Conservation (phyloP, 2,888 invertebrate genomes). For the Machimus rusticus region DNA sequence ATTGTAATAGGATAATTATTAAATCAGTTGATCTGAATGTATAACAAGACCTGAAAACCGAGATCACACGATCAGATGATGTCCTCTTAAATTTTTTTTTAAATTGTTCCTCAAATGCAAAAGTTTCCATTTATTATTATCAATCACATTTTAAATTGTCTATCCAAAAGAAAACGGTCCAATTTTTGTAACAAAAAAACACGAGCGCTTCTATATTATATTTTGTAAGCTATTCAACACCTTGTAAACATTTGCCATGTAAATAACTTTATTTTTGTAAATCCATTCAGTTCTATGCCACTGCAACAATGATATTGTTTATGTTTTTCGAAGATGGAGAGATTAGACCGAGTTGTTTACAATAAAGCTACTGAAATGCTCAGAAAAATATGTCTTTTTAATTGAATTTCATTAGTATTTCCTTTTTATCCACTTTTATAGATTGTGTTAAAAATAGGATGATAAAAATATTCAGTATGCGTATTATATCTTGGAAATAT, state of each 20-base stretch:
- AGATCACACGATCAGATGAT: background rate
- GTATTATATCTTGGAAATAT: too few relatives aligned
- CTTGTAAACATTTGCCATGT: slow-evolving; percentile 30
- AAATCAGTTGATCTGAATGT: slow-evolving; percentile 34
- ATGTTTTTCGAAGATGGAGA: slow-evolving; percentile 39
- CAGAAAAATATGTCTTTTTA: background rate
- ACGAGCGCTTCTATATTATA: slow-evolving; percentile 16
- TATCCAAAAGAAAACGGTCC: background rate
- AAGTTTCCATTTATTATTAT: slow-evolving; percentile 2
- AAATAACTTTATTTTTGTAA: slow-evolving; percentile 22
- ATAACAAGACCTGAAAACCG: background rate
- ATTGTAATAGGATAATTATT: slow-evolving; percentile 42
- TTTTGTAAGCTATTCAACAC: slow-evolving; percentile 8
- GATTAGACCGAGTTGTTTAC: slow-evolving; percentile 38
- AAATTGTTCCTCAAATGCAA: background rate
- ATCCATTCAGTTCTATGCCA: background rate
- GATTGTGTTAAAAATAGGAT: too few relatives aligned
- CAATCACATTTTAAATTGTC: background rate
- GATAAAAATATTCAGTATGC: too few relatives aligned
- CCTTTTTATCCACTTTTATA: background rate
- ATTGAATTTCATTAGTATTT: background rate
- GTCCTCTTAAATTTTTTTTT: background rate
- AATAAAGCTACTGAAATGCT: slow-evolving; percentile 33
- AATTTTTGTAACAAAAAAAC: background rate
- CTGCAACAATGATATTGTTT: slow-evolving; percentile 1